These are phyloP conservation scores for Amphiprion ocellaris DNA, from an alignment of 2,113 vertebrate genomes.

Conservation along the genomic window DNA sequence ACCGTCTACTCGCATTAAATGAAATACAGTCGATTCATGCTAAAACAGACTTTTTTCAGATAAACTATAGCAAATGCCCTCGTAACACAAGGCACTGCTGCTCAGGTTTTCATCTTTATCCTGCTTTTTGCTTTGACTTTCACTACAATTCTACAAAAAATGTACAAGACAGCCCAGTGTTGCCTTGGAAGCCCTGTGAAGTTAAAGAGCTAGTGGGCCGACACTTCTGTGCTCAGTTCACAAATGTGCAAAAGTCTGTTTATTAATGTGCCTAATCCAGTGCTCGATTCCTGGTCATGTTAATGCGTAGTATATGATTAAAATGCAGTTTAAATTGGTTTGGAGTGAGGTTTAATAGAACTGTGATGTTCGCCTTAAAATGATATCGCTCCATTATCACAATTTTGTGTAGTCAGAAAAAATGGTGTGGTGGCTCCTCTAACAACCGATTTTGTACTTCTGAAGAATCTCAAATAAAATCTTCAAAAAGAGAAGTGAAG, in stretches of 20 bases:
- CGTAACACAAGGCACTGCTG: neutral
- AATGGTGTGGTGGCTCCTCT: neutral
- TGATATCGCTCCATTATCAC: constrained; percentile 22
- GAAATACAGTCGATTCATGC: neutral
- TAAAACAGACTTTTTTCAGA: neutral
- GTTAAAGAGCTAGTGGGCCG: neutral
- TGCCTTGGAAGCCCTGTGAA: constrained; percentile 20
- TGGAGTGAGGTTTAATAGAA: constrained; percentile 3
- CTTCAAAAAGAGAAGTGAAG: neutral
- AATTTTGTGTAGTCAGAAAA: neutral
- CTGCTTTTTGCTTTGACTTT: neutral
- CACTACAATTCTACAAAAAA: neutral
- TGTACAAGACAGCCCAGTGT: neutral
- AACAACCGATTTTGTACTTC: constrained; percentile 29
- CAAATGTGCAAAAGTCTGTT: neutral
- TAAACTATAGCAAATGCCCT: neutral
- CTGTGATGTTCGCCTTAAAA: constrained; percentile 41
- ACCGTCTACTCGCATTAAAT: neutral
- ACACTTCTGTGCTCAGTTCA: neutral
- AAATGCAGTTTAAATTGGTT: neutral
- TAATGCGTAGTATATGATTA: constrained; percentile 14
- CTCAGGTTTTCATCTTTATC: neutral
- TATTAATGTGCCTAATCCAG: constrained; percentile 21
- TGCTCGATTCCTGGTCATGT: neutral
- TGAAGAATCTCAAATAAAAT: constrained; percentile 28